phyloP scores from a whole-genome alignment of 2,113 vertebrate genomes.

The Clupea harengus region DNA sequence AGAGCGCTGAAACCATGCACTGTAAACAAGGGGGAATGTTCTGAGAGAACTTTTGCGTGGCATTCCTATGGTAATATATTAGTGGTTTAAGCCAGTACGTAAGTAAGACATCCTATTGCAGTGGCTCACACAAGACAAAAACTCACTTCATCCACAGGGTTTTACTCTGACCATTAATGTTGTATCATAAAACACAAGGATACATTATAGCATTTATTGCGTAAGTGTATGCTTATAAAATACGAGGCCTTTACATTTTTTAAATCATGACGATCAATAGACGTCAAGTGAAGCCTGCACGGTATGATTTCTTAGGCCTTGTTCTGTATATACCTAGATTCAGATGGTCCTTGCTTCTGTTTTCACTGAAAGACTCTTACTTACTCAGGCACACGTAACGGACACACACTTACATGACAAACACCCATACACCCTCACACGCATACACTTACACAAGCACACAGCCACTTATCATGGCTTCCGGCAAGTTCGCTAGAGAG shows the following conservation, averaged over 20 bases:
- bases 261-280: neutral
- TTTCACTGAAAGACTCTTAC: conserved; percentile 22
- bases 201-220: conserved; percentile 20
- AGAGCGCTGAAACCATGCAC: neutral
- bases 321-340: conserved; percentile 43
- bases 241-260: conserved; percentile 17
- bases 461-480: neutral
- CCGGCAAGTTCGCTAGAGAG: neutral
- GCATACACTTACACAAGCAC: conserved; percentile 41
- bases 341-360: conserved; percentile 37
- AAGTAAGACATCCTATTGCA: conserved; percentile 12
- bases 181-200: conserved; percentile 13
- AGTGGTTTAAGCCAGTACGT: neutral
- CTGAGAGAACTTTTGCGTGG: neutral
- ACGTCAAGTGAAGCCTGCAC: neutral
- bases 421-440: conserved; percentile 43
- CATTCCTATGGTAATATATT: conserved; percentile 31
- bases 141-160: conserved; percentile 7
- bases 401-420: conserved; percentile 26
- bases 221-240: conserved; percentile 17
- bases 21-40: conserved; percentile 19
- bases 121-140: conserved; percentile 6
- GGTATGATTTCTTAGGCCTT: neutral
- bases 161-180: conserved; percentile 16
- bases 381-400: conserved; percentile 15